phyloP scores from a whole-genome alignment of 2,113 vertebrate species.

The Ammodytes dubius region DNA sequence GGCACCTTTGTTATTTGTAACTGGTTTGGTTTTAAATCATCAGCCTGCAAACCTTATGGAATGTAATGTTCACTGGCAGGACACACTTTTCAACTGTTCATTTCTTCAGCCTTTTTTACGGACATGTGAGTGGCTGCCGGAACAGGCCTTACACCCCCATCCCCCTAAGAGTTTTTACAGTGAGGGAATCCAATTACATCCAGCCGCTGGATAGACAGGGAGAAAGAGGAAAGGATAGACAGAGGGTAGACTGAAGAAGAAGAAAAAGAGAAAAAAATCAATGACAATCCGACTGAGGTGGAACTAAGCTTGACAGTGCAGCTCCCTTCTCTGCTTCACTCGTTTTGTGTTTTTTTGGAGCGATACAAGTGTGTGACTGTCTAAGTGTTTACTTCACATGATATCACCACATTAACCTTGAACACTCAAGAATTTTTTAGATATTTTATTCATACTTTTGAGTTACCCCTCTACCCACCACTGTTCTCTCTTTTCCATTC shows the following conservation, averaged over 20 bases:
- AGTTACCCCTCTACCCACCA: conserved; percentile 9
- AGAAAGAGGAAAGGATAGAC: conserved; percentile 48
- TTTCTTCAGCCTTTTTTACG: conserved; percentile 42
- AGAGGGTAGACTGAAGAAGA: conserved; percentile 10
- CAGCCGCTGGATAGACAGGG: conserved; percentile 52
- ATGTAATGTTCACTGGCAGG: background rate
- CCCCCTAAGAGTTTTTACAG: conserved; percentile 58
- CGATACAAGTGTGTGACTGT: conserved; percentile 54
- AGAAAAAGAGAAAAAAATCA: conserved; percentile 59
- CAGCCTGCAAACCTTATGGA: no score
- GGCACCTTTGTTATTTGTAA: no score
- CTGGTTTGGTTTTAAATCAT: no score
- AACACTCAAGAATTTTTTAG: conserved; percentile 35
- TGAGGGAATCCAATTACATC: conserved; percentile 74
- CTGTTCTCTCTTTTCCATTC: conserved; percentile 6
- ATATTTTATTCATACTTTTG: conserved; percentile 42
- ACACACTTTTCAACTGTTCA: conserved; percentile 3
- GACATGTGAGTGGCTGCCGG: conserved; percentile 33
- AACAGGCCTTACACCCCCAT: background rate
- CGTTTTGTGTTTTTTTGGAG: conserved; percentile 36
- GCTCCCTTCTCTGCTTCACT: conserved; percentile 41
- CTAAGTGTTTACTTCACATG: conserved; percentile 61
- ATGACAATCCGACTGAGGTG: conserved; percentile 68
- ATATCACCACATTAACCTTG: conserved; percentile 57
- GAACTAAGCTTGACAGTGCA: conserved; percentile 70